Base-by-base conservation (phyloP, 2,113 vertebrate species). In the Bos indicus region DNA sequence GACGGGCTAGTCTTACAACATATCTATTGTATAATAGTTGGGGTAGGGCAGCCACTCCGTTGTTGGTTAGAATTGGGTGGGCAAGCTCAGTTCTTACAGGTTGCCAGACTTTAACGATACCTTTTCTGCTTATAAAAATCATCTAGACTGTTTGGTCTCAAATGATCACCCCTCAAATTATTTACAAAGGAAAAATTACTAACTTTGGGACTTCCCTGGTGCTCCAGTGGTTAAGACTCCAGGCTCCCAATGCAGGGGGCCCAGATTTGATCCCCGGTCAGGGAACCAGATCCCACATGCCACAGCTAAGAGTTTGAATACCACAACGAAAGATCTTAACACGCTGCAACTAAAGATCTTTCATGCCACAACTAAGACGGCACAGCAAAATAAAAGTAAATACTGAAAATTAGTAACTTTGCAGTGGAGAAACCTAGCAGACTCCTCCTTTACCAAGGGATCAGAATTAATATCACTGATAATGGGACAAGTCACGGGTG, bases 51-150 rank as follows among this genome's bases (percentile, higher is more conserved):
- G 64, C 11, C 5, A 1, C 36, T 82, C 2, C 8, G 2, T 28
- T 64, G 57, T 33, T 23, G 51, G 36, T 78, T 51, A 80, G 74
- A 91, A 54, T 48, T 83, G 36, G 82, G 48, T 40, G 56, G 74
- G 46, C 28, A 54, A 60, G 51, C 80, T 86, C 59, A 80, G 56
- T 26, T 56, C 80, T 81, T 90, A 15, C 6, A 56, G 40, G 60
- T 93, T 43, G 57, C 30, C 59, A 81, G 84, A 71, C 90, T 89
- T 78, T 17, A 92, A 71, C 21, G 40, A 62, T 46, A n/a, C 9
- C 26, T 92, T 40, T 80, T 52, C 71, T 62, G 48, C 54, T 71
- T 46, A 51, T 74, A 93, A 77, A 84, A 89, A 8, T 52, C 46
- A 33, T 43, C 54, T 26, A 21, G 25, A 43, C 40, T 23, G 3